Evolutionary conservation across 2,888 invertebrate genomes (phyloP).

Genomic region (Dorcus hopei): DNA sequence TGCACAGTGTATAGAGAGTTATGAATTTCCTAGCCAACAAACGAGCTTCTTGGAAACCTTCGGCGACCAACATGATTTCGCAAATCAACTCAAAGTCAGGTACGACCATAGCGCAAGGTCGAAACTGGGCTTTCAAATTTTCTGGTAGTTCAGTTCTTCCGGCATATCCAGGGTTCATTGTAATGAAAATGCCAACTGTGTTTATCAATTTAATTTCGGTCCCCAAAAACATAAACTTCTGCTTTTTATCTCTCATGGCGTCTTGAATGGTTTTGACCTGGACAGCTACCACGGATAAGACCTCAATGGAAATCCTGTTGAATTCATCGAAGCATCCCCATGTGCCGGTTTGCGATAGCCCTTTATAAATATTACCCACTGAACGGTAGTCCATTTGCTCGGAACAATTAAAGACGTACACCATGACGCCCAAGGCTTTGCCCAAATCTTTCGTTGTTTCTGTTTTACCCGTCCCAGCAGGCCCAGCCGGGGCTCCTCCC

Average conservation of each 20-base stretch:
- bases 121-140: constrained; percentile 68
- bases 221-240: constrained; percentile 80
- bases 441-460: constrained; percentile 96
- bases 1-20: constrained; percentile 85
- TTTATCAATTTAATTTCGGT: constrained; percentile 71
- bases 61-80: constrained; percentile 95
- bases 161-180: constrained; percentile 96
- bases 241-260: constrained; percentile 79
- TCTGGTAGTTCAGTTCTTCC: constrained; percentile 88
- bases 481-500: constrained; percentile 97
- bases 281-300: constrained; percentile 91
- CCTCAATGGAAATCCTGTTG: constrained; percentile 92
- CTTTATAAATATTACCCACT: constrained; percentile 92
- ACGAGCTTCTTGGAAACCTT: constrained; percentile 91
- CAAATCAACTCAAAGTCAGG: constrained; percentile 95
- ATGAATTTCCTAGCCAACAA: constrained; percentile 90
- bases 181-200: constrained; percentile 89
- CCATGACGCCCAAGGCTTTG: constrained; percentile 91
- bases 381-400: constrained; percentile 98
- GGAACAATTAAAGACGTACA: constrained; percentile 96
- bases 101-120: constrained; percentile 97
- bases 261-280: constrained; percentile 86
- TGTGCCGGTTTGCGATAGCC: constrained; percentile 90
- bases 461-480: constrained; percentile 94
- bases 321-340: constrained; percentile 99